Evolutionary conservation across 1,140 invertebrate species (phyloP).

Genomic region (Muscidifurax raptorellus): DNA sequence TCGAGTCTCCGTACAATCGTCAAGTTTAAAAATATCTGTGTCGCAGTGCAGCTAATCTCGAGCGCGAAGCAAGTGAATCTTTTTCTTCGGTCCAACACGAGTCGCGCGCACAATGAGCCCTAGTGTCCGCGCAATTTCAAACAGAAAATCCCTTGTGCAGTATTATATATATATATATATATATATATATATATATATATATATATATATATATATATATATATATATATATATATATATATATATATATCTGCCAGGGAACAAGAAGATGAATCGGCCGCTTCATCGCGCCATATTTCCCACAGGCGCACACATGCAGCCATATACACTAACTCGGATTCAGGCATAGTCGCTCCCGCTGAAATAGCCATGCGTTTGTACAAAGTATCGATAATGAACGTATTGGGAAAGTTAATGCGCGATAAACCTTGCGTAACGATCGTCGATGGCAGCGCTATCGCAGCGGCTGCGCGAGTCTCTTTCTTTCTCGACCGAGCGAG

Average conservation of each 20-base stretch:
- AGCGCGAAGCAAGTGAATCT: conserved; percentile 36
- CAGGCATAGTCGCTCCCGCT: not conserved
- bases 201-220: no score
- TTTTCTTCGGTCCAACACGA: not conserved
- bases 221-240: no score
- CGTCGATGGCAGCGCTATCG: not conserved
- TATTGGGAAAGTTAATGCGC: conserved; percentile 54
- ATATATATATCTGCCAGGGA: no score
- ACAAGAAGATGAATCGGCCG: conserved; percentile 59
- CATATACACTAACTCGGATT: not conserved
- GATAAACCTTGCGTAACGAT: conserved; percentile 52
- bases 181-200: no score
- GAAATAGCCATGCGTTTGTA: conserved; percentile 60
- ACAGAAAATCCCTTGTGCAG: conserved; percentile 70
- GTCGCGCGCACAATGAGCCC: conserved; percentile 59
- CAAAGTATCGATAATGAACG: conserved; percentile 65
- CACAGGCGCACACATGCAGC: not conserved
- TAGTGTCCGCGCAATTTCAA: conserved; percentile 61
- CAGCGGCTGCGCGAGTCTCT: not conserved
- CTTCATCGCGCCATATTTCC: conserved; percentile 53
- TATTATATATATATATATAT: no score
- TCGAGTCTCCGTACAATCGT: conserved; percentile 26
- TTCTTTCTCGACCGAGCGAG: not conserved
- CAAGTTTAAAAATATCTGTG: conserved; percentile 43
- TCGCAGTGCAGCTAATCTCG: conserved; percentile 17